Percentiles rank a stretch among this genome's conserved stretches.
Conservation (phyloP, 64 coral and sea anemone species). For the Astreopora myriophthalma region DNA sequence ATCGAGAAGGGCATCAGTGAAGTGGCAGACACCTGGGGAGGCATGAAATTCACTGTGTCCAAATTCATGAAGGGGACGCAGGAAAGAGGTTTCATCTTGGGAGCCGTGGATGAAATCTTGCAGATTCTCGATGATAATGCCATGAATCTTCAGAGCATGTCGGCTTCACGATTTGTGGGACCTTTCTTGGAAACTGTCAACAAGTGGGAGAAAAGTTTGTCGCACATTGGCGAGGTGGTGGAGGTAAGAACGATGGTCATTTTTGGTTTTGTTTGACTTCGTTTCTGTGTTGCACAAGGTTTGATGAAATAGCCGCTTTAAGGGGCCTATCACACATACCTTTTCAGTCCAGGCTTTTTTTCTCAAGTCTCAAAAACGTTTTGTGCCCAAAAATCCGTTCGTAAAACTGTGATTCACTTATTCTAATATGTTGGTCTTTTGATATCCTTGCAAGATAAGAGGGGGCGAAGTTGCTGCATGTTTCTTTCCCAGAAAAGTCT, state of each 20-base stretch:
- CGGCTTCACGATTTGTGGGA: slow-evolving; percentile 94
- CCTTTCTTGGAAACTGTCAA: slow-evolving; percentile 98
- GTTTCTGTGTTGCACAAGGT: not conserved
- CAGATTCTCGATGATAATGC: slow-evolving; percentile 99
- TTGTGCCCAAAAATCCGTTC: too few relatives aligned
- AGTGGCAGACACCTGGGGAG: slow-evolving; percentile 90
- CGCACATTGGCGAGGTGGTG: slow-evolving; percentile 96
- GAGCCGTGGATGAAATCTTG: slow-evolving; percentile 90
- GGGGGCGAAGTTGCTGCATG: too few relatives aligned
- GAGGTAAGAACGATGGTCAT: slow-evolving; percentile 56
- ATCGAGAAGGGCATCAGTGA: slow-evolving; percentile 98
- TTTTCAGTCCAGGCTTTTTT: too few relatives aligned
- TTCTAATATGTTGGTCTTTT: too few relatives aligned
- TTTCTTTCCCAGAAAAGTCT: too few relatives aligned
- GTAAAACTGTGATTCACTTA: too few relatives aligned
- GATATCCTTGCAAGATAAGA: too few relatives aligned
- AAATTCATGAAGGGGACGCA: slow-evolving; percentile 99
- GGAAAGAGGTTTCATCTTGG: slow-evolving; percentile 94
- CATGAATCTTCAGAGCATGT: slow-evolving; percentile 99
- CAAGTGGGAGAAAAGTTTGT: slow-evolving; percentile 99
- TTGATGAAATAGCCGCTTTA: too few relatives aligned
- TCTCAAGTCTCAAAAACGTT: too few relatives aligned
- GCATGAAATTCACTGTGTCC: slow-evolving; percentile 97
- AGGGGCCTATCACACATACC: too few relatives aligned
- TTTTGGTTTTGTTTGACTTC: not conserved